Conservation (phyloP, 2,888 invertebrate species). For the Frankliniella intonsa region DNA sequence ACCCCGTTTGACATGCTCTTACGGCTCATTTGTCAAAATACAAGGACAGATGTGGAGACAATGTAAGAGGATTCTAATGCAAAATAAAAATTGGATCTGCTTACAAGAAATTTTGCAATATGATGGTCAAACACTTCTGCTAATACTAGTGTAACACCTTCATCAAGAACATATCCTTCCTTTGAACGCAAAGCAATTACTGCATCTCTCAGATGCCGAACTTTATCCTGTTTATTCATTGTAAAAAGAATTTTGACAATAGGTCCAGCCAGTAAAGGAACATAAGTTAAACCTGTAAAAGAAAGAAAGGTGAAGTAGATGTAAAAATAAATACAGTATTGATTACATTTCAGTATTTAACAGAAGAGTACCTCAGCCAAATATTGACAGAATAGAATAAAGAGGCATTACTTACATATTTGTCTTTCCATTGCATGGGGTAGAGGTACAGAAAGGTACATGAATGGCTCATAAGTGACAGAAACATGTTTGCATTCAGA, state of each 20-base stretch:
- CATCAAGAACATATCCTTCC: constrained; percentile 44
- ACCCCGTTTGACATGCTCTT: no score
- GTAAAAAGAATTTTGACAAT: constrained; percentile 52
- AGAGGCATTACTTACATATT: constrained; percentile 48
- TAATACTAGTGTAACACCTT: constrained; percentile 45
- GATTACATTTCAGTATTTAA: neutral
- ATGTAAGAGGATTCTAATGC: constrained; percentile 6
- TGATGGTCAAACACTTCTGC: constrained; percentile 58
- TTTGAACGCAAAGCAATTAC: constrained; percentile 47
- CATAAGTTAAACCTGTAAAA: constrained; percentile 51
- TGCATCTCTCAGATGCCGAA: constrained; percentile 53
- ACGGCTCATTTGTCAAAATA: no score
- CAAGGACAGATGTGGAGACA: no score
- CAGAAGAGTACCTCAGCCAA: neutral
- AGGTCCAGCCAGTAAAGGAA: constrained; percentile 47
- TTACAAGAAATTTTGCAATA: constrained; percentile 47
- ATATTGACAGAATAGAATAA: no score
- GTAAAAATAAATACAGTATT: no score
- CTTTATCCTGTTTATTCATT: constrained; percentile 54
- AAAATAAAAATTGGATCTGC: neutral
- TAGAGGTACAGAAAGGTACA: constrained; percentile 62
- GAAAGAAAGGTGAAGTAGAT: no score
- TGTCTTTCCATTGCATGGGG: constrained; percentile 59
- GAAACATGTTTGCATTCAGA: constrained; percentile 57
- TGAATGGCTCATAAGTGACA: constrained; percentile 61